Base-by-base conservation (phyloP, 2,113 vertebrate species). In the Globicephala melas region DNA sequence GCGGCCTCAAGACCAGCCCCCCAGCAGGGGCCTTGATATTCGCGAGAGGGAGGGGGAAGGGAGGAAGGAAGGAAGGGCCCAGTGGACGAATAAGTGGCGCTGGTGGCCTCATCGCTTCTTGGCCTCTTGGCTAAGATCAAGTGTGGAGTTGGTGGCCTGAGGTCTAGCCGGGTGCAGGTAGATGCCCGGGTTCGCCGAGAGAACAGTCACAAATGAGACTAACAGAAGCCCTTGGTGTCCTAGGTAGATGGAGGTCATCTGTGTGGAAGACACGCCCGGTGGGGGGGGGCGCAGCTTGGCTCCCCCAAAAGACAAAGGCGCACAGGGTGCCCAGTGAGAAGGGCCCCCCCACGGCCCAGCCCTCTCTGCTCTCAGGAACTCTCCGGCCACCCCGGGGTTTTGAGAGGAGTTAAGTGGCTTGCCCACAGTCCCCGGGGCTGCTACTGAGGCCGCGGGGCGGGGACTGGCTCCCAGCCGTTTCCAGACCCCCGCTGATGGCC, bases 371-470 rank as follows among this genome's bases (percentile, higher is more conserved):
- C 60, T 67, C 62, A 9, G 68, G 67, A 76, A 9, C 13, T 5
- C 47, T 25, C 28, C 2, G 4, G n/a, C 88, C 12, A 8, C 17
- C 23, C 3, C 6, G 58, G n/a, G 81, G 41, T 5, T 55, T 65
- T 82, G 50, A 65, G n/a, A 28, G 68, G 90, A 86, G 87, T 74
- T 92, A 90, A 97, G 92, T 97, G 95, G 73, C 89, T 55, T 38
- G 31, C 44, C 47, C 70, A 3, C 38, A 6, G 60, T 81, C 96
- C 93, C 92, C 12, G 28, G 97, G 96, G 94, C 36, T 0, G 11
- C 77, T 38, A 23, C 55, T 0, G 14, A 38, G 83, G 82, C 9
- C 2, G 33, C 0, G 28, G 60, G 80, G 83, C 81, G 0, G 2
- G 63, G 47, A 1, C 93, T 88, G 96, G 94, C 95, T 95, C 36